Conservation (phyloP, 2,888 invertebrate genomes). For the Altica lythri region DNA sequence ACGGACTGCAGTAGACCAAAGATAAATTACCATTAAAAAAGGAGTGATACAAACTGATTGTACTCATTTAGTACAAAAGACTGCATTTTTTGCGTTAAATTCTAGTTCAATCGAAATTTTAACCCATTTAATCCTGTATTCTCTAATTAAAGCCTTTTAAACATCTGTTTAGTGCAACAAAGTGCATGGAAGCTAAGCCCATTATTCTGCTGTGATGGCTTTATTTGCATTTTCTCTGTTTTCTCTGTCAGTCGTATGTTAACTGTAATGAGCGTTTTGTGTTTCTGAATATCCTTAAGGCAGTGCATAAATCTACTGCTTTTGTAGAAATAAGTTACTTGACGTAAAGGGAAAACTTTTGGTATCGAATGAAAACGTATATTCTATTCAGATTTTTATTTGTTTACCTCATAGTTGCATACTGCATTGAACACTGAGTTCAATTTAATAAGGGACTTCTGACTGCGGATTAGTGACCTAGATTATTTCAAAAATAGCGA, state of each 20-base stretch:
- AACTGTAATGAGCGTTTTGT: slow-evolving; percentile 27
- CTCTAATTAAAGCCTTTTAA: slow-evolving; percentile 17
- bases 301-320: slow-evolving; percentile 13
- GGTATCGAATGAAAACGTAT: too few species aligned
- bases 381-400: too few species aligned
- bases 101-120: slow-evolving; percentile 15
- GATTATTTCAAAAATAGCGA: too few species aligned
- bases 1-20: too few species aligned
- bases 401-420: too few species aligned
- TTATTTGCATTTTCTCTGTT: slow-evolving; percentile 32
- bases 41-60: too few species aligned
- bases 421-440: too few species aligned
- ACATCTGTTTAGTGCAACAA: slow-evolving; percentile 23
- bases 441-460: too few species aligned
- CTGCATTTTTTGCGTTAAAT: too few species aligned
- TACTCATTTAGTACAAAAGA: too few species aligned
- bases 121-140: slow-evolving; percentile 15
- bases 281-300: slow-evolving; percentile 14
- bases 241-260: slow-evolving; percentile 21
- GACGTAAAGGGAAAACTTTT: not conserved
- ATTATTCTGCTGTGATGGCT: slow-evolving; percentile 27
- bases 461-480: too few species aligned
- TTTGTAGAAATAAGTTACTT: slow-evolving; percentile 12
- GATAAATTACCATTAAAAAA: too few species aligned
- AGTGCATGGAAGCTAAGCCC: slow-evolving; percentile 15